Base-by-base conservation (phyloP, 2,888 invertebrate species). In the Hedychridium roseum region DNA sequence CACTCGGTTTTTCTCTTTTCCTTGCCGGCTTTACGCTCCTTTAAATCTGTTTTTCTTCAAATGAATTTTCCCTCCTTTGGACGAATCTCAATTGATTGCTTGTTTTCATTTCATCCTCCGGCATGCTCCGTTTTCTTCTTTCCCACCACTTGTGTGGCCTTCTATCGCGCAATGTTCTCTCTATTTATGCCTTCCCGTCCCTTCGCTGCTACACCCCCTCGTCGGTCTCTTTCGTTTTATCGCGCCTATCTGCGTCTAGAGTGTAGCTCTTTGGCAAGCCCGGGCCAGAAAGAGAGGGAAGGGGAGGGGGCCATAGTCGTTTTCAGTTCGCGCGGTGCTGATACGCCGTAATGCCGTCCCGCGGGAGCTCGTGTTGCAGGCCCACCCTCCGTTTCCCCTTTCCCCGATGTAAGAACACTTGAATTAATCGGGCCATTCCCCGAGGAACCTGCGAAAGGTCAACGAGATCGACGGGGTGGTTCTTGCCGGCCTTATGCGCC, bases 361-460 rank as follows among this genome's bases (percentile, higher is more conserved):
- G 27, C 26, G 76, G 70, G 76, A 73, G 3, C 31, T 46, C 45
- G 26, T n/a, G n/a, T n/a, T n/a, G n/a, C n/a, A n/a, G 47, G 39
- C 43, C 55, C 48, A 15, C 39, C 17, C 52, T 53, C 51, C 38
- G 54, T 57, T 52, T 50, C 40, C 36, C 32, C 43, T 32, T 45
- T 47, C 52, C 45, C 42, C 64, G 60, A 71, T 64, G 68, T 66
- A 75, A 76, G 77, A 77, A 76, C 76, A 76, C 75, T 78, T 74
- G 74, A 78, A 78, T 78, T 78, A 77, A 78, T 78, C 76, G 75
- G 64, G 50, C 60, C 57, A 68, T 70, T 74, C 78, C 78, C 78
- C 54, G 42, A 70, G 76, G 75, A 73, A 70, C 70, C 65, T 70
- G 71, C 67, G 54, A 76, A 78, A 78, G 77, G 77, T 78, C 76